These are phyloP conservation scores for Taenaris catops DNA, from an alignment of 2,888 invertebrate species.

Conservation along the genomic window DNA sequence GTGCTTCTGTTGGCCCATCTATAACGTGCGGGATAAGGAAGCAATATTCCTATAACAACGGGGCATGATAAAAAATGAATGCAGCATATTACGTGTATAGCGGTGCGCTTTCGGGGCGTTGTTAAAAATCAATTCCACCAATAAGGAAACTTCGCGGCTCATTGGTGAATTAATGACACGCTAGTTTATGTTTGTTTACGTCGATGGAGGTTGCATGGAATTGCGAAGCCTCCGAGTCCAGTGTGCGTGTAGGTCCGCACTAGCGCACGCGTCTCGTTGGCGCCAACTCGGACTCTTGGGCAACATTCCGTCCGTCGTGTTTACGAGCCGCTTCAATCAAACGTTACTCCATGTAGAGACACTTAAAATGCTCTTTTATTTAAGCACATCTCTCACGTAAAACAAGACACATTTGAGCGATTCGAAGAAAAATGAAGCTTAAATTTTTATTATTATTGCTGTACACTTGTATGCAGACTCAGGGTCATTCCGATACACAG, in stretches of 20 bases:
- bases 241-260: constrained; percentile 73
- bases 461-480: constrained; percentile 51
- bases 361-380: constrained; percentile 50
- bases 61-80: constrained; percentile 1
- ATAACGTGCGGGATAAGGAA: no score
- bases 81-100: background rate
- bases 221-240: constrained; percentile 76
- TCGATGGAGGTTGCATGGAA: constrained; percentile 75
- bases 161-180: constrained; percentile 39
- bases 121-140: constrained; percentile 14
- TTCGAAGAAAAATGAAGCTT: constrained; percentile 54
- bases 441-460: constrained; percentile 58
- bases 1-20: constrained; percentile 28
- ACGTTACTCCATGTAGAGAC: constrained; percentile 42
- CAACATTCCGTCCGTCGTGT: constrained; percentile 52
- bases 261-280: constrained; percentile 75
- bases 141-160: constrained; percentile 22
- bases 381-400: constrained; percentile 37
- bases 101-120: constrained; percentile 19
- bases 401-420: constrained; percentile 29
- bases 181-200: constrained; percentile 69
- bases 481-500: constrained; percentile 56
- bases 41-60: constrained; percentile 11
- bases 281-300: constrained; percentile 64
- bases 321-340: constrained; percentile 51